Evolutionary conservation across 2,113 vertebrate genomes (phyloP).

Genomic region (Megaceryle maxima): DNA sequence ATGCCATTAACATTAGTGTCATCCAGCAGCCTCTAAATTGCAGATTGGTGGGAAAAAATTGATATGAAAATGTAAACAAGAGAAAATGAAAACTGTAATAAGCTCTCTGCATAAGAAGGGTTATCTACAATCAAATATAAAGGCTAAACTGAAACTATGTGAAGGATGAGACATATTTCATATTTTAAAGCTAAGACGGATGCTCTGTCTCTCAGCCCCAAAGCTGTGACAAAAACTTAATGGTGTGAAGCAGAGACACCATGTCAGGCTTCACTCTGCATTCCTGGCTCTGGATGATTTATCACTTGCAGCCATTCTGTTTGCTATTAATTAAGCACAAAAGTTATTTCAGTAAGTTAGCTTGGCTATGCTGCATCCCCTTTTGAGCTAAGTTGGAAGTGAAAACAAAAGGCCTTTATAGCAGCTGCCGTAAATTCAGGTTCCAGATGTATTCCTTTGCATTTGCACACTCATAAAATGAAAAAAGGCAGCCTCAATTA

Average conservation of each 20-base stretch:
- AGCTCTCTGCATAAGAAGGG: constrained; percentile 43
- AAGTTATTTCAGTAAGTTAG: constrained; percentile 24
- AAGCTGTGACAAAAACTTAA: constrained; percentile 41
- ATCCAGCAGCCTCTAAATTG: constrained; percentile 60
- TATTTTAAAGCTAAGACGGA: constrained; percentile 27
- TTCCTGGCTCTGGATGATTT: constrained; percentile 22
- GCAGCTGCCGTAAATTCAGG: not conserved
- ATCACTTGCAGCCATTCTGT: constrained; percentile 6
- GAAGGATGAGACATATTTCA: constrained; percentile 21
- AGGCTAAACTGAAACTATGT: constrained; percentile 43
- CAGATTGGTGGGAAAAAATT: constrained; percentile 70
- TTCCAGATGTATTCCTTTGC: not conserved
- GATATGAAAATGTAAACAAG: constrained; percentile 71
- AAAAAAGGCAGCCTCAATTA: not conserved
- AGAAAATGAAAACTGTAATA: constrained; percentile 63
- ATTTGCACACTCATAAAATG: not conserved
- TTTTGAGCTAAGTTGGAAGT: not conserved
- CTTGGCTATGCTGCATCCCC: not conserved
- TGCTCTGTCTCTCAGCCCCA: not conserved
- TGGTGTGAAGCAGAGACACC: not conserved
- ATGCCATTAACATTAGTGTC: constrained; percentile 70
- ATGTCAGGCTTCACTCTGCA: constrained; percentile 10
- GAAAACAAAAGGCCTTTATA: not conserved
- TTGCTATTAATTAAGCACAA: constrained; percentile 30
- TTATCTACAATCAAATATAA: constrained; percentile 65